These are phyloP conservation scores for Hormaphis cornu DNA, from an alignment of 1,140 invertebrate genomes.

Conservation along the genomic window DNA sequence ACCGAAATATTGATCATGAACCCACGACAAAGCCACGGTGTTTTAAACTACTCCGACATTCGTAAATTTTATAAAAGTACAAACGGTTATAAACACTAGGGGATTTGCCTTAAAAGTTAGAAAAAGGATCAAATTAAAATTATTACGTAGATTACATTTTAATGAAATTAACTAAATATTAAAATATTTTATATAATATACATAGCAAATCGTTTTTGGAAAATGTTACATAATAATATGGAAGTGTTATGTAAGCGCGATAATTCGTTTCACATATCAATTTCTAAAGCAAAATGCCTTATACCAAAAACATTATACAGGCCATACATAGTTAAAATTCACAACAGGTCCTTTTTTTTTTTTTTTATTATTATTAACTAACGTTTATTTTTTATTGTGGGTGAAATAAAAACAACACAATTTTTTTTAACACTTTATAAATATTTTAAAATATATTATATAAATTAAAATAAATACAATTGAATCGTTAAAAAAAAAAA, in stretches of 20 bases:
- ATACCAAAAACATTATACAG: slow-evolving; percentile 25
- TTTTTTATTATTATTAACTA: slow-evolving; percentile 11
- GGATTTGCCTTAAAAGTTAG: not conserved
- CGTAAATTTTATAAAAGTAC: slow-evolving; percentile 19
- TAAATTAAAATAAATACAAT: slow-evolving; percentile 31
- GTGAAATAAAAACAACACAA: slow-evolving; percentile 24
- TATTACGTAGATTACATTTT: no score
- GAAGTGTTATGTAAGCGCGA: not conserved
- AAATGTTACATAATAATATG: slow-evolving; percentile 2
- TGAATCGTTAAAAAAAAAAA: slow-evolving; percentile 16
- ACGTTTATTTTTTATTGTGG: slow-evolving; percentile 6
- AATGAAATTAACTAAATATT: not conserved
- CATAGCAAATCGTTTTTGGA: not conserved
- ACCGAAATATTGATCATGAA: not conserved
- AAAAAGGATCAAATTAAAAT: not conserved
- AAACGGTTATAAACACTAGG: slow-evolving; percentile 1
- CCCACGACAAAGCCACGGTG: slow-evolving; percentile 4
- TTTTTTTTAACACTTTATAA: slow-evolving; percentile 28
- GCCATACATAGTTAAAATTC: slow-evolving; percentile 20
- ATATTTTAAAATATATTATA: slow-evolving; percentile 32
- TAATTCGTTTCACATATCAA: slow-evolving; percentile 1
- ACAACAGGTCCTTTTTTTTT: slow-evolving; percentile 25
- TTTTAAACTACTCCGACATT: not conserved
- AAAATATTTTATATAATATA: slow-evolving; percentile 13
- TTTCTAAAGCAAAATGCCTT: not conserved